Base-by-base conservation (phyloP, 2,888 invertebrate species). In the Cinara cedri region DNA sequence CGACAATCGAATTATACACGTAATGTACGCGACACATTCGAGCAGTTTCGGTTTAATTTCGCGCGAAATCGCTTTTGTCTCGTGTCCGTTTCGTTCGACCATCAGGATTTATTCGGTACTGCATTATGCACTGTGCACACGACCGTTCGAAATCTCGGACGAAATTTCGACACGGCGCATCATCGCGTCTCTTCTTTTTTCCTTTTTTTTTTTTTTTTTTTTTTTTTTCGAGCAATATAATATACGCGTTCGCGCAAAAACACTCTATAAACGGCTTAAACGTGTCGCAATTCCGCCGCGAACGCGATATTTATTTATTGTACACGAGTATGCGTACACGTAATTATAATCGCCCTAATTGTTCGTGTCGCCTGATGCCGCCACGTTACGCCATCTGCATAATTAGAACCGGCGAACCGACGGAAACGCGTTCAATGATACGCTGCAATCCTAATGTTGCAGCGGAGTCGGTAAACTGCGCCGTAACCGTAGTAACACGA, bases 271-370 rank as follows among this genome's bases (percentile, higher is more conserved):
- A 74, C 10, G 62, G 72, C 49, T 34, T 34, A 51, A 42, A 10
- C 21, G 62, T 74, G 72, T 51, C 16, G 62, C 21, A 74, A 74
- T 42, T 3, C 19, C 24, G 13, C 16, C 16, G 11, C 42, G 24
- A 3, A 6, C 10, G 10, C 13, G 10, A 9, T n/a, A n/a, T n/a
- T n/a, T n/a, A n/a, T n/a, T n/a, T n/a, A 34, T 34, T 34, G 3
- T 1, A 6, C 10, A n/a, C n/a, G 13, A 10, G 19, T 19, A 21
- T 1, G 10, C 62, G n/a, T 10, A 46, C 55, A 8, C 46, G 46
- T 24, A 72, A 74, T 74, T 74, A 34, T 34, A 74, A 63, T 21
- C 62, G 51, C 34, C 51, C 54, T 74, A 62, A 74, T 74, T 62
- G 72, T 63, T 51, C 34, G 6, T 24, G 10, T 72, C 60, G 72